Percentiles rank a stretch among this genome's conserved stretches.
phyloP scores from a whole-genome alignment of 2,797 vertebrate species.

The Myotis planiceps region DNA sequence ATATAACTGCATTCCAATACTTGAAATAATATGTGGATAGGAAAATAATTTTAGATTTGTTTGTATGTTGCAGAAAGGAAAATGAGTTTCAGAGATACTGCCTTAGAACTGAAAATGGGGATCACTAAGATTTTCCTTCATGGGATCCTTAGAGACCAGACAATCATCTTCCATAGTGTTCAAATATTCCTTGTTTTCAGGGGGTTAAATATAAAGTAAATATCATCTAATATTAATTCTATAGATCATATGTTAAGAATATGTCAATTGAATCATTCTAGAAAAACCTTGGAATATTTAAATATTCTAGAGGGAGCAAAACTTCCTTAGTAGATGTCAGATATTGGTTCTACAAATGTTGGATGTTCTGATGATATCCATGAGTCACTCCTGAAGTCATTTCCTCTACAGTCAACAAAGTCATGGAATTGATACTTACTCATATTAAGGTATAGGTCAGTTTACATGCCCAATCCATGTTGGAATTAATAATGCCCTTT shows the following conservation, averaged over 20 bases:
- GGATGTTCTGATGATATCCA: background rate
- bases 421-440: background rate
- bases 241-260: background rate
- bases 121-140: background rate
- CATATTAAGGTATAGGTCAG: background rate
- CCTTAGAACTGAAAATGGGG: background rate
- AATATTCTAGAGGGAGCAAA: background rate
- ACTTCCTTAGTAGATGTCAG: background rate
- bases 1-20: background rate
- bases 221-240: background rate
- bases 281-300: background rate
- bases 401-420: background rate
- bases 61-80: background rate
- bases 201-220: background rate
- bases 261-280: background rate
- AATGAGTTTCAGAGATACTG: background rate
- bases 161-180: background rate
- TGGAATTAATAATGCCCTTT: background rate
- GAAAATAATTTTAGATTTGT: background rate
- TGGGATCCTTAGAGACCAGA: background rate
- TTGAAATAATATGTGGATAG: background rate
- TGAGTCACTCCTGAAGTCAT: background rate
- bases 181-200: background rate
- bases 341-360: background rate
- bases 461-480: background rate